These are phyloP conservation scores for Pedionomus torquatus DNA, from an alignment of 2,113 vertebrate genomes.

Conservation along the genomic window DNA sequence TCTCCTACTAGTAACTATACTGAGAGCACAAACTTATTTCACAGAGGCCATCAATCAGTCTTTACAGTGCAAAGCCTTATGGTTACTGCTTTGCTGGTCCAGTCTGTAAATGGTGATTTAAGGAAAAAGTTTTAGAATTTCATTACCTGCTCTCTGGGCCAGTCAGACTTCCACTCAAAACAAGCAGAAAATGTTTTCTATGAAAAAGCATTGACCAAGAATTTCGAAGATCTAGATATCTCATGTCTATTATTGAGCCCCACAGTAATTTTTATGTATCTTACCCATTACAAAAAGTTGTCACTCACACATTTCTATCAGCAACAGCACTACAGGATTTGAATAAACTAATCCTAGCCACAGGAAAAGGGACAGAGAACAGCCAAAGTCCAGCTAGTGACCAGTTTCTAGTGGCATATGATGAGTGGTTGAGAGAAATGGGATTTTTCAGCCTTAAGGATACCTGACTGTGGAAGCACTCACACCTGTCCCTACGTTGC, in stretches of 20 bases:
- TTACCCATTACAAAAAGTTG: background rate
- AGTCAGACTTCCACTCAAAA: background rate
- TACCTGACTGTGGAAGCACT: background rate
- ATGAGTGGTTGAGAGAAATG: background rate
- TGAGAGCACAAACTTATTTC: background rate
- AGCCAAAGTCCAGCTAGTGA: background rate
- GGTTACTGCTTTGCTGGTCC: background rate
- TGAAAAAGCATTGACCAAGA: background rate
- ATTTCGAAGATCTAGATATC: background rate
- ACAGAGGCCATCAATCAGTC: background rate
- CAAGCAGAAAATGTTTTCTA: background rate
- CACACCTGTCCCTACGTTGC: background rate
- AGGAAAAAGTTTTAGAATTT: background rate
- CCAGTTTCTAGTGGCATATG: background rate
- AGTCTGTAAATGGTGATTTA: background rate
- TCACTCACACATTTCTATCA: background rate
- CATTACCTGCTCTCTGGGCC: background rate
- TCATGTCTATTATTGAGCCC: background rate
- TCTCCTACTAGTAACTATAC: background rate
- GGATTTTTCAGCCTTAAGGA: background rate
- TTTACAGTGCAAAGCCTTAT: background rate
- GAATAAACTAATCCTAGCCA: background rate
- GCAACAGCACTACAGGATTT: background rate
- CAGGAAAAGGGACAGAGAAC: background rate
- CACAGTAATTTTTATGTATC: background rate